Evolutionary conservation across 1,140 invertebrate species (phyloP), one percentile per base, ranked within the genome.

Genomic region (Camponotus floridanus): DNA sequence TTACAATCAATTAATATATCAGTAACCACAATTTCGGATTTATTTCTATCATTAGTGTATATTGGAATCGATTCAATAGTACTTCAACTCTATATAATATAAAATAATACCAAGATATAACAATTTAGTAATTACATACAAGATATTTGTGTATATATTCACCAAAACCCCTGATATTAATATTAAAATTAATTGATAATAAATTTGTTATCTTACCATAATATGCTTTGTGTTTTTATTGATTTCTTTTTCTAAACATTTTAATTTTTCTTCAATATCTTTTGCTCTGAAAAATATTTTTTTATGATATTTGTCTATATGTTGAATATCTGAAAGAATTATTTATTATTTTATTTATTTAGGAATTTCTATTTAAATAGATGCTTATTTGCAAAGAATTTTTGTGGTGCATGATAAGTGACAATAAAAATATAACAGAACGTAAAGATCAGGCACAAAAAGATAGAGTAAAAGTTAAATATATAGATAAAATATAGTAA

Each of bases 101-200:
- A 57, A 57, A 57, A 57, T 57, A 5, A 57, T 57, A 57, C 51
- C 15, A 57, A 57, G n/a, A n/a, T 57, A 57, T 57, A 57, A 57
- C 18, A 57, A 57, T 57, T 57, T n/a, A 57, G 51, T 57, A 57
- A 57, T 57, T 5, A n/a, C 18, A n/a, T 57, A 57, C 51, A 57
- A 57, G 18, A 57, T 57, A 57, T 57, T 57, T 57, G 18, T 57
- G 18, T 57, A 57, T 57, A 57, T 57, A n/a, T n/a, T 57, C 4
- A 57, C 15, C n/a, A 36, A 57, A 57, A 57, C 51, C 51, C n/a
- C n/a, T 57, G 13, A 57, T n/a, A 57, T n/a, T 57, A 57, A 57
- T n/a, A 57, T 57, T 4, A 6, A 57, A 57, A 57, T n/a, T 57
- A 57, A 57, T 57, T 57, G 18, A 57, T 6, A 57, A 57, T 57